A percentile compares a stretch with the other conserved stretches of the same genome.
Conservation (phyloP, 2,113 vertebrate species). For the Lampris incognitus region DNA sequence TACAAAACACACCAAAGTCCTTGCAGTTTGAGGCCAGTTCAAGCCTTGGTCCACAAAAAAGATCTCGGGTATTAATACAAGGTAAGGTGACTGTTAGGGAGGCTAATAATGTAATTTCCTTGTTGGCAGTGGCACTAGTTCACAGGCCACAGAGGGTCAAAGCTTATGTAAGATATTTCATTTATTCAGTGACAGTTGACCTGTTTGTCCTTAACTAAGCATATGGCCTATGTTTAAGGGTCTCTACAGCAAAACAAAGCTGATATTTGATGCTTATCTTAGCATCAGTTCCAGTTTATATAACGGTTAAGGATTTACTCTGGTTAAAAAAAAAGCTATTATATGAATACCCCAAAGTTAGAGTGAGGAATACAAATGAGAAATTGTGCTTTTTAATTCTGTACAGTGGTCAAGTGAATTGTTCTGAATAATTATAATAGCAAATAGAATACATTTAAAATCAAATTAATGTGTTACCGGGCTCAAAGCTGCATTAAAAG, state of each 20-base stretch:
- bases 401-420: neutral
- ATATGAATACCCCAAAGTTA: neutral
- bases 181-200: constrained; percentile 12
- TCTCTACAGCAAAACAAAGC: neutral
- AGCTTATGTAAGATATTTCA: neutral
- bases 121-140: constrained; percentile 1
- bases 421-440: neutral
- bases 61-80: neutral
- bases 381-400: neutral
- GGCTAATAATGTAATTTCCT: neutral
- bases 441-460: no score
- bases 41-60: neutral
- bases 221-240: neutral
- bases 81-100: neutral
- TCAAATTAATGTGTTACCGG: no score
- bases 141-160: constrained; percentile 27
- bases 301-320: no score
- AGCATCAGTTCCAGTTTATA: no score
- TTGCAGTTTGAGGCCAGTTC: constrained; percentile 7
- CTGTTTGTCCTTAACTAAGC: neutral
- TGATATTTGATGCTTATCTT: neutral
- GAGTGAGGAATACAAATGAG: neutral
- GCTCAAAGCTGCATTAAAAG: neutral
- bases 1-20: neutral
- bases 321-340: neutral